phyloP scores from a whole-genome alignment of 1,140 invertebrate species.

The Bombyx mandarina region DNA sequence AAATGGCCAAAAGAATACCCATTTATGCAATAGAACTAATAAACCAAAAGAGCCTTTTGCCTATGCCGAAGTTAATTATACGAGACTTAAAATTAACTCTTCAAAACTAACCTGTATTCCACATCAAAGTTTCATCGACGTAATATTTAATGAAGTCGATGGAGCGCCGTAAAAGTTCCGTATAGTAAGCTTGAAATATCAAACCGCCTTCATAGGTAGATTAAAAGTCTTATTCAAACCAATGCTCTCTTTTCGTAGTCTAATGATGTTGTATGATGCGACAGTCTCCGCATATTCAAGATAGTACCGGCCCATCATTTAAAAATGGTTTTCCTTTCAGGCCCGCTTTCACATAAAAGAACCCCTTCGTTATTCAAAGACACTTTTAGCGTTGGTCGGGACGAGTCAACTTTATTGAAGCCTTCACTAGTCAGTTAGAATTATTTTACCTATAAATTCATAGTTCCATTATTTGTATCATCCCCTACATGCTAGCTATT shows the following conservation, averaged over 20 bases:
- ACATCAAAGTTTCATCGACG: background rate
- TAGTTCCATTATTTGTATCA: background rate
- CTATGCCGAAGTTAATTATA: too few species aligned
- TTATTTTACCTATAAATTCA: slow-evolving; percentile 23
- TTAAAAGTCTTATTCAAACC: slow-evolving; percentile 35
- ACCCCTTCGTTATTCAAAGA: slow-evolving; percentile 60
- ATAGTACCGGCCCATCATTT: slow-evolving; percentile 44
- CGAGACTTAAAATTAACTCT: too few species aligned
- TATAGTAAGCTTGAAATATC: background rate
- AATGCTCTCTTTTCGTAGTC: slow-evolving; percentile 40
- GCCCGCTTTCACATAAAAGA: slow-evolving; percentile 50
- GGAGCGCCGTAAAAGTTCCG: background rate
- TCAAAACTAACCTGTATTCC: background rate
- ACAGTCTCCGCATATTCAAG: slow-evolving; percentile 53
- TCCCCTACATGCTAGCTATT: too few species aligned
- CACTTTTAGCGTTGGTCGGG: slow-evolving; percentile 39
- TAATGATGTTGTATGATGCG: slow-evolving; percentile 63
- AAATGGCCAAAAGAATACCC: too few species aligned
- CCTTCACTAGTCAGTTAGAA: slow-evolving; percentile 25
- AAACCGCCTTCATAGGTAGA: background rate
- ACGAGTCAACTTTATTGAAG: slow-evolving; percentile 35
- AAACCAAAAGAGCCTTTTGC: too few species aligned
- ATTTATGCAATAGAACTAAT: too few species aligned
- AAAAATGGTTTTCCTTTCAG: slow-evolving; percentile 60
- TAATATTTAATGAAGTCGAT: background rate